These are phyloP conservation scores for Lasioglossum oenotherae DNA, from an alignment of 2,888 invertebrate genomes.

Conservation along the genomic window DNA sequence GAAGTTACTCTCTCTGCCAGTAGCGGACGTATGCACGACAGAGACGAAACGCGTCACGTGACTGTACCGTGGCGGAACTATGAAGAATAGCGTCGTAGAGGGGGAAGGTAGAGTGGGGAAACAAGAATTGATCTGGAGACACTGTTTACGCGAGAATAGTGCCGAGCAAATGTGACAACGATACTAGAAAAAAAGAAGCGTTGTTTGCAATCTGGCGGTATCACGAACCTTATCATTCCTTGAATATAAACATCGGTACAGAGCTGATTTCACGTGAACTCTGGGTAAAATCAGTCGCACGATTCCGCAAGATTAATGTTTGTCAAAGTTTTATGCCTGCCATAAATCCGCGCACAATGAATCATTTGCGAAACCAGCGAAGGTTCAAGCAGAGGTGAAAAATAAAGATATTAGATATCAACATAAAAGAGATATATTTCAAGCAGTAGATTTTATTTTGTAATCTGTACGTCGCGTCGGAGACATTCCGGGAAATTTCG, in stretches of 20 bases:
- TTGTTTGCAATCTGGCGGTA: constrained; percentile 19
- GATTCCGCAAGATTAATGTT: constrained; percentile 1
- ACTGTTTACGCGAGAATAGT: neutral
- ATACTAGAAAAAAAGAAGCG: neutral
- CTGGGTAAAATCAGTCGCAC: neutral
- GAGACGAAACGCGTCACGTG: no score
- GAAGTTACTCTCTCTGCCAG: no score
- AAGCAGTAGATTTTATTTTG: neutral
- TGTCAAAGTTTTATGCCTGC: neutral
- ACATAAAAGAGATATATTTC: no score
- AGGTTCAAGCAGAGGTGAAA: neutral
- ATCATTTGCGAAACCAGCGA: neutral
- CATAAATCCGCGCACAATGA: neutral
- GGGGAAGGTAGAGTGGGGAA: no score
- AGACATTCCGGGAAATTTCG: no score
- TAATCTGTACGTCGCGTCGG: no score
- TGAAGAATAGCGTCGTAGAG: no score
- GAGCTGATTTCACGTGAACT: neutral
- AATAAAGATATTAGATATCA: no score
- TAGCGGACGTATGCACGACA: no score
- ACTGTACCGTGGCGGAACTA: no score
- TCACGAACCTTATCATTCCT: constrained; percentile 11
- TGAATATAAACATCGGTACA: neutral
- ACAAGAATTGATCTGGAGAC: no score
- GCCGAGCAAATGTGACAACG: neutral